phyloP scores from a whole-genome alignment of 1,140 invertebrate genomes.

The Formica selysi region DNA sequence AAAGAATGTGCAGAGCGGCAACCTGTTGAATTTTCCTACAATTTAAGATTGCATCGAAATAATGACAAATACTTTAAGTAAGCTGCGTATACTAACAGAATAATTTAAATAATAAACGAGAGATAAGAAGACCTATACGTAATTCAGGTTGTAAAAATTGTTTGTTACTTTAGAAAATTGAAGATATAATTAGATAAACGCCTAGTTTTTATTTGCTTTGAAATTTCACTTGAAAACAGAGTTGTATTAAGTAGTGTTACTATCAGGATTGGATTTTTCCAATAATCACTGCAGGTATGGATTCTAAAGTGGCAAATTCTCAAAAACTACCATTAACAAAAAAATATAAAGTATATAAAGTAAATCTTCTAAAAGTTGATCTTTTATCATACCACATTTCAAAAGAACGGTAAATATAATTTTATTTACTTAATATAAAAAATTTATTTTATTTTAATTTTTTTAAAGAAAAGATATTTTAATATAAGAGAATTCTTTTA shows the following conservation, averaged over 20 bases:
- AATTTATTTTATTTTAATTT: too few species aligned
- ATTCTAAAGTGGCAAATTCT: slow-evolving; percentile 14
- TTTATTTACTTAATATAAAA: slow-evolving; percentile 9
- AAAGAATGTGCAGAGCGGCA: neutral
- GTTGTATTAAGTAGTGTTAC: slow-evolving; percentile 9
- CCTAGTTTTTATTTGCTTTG: slow-evolving; percentile 45
- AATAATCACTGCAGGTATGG: neutral
- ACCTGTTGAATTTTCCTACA: slow-evolving; percentile 43
- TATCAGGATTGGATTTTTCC: slow-evolving; percentile 21
- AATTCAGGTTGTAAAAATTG: slow-evolving; percentile 33
- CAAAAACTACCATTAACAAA: neutral
- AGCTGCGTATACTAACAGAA: slow-evolving; percentile 5
- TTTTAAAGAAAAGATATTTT: too few species aligned
- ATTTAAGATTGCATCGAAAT: slow-evolving; percentile 54
- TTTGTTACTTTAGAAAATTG: slow-evolving; percentile 25
- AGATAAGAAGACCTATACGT: slow-evolving; percentile 28
- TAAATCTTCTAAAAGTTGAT: neutral
- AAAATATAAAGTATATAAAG: neutral
- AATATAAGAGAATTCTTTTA: too few species aligned
- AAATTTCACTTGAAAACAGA: slow-evolving; percentile 5
- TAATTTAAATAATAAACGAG: slow-evolving; percentile 30
- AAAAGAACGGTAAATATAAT: slow-evolving; percentile 13
- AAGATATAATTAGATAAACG: slow-evolving; percentile 29
- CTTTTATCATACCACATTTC: slow-evolving; percentile 10
- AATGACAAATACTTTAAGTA: slow-evolving; percentile 33